These are phyloP conservation scores for Bufo bufo DNA, from an alignment of 2,113 vertebrate species.

Conservation along the genomic window DNA sequence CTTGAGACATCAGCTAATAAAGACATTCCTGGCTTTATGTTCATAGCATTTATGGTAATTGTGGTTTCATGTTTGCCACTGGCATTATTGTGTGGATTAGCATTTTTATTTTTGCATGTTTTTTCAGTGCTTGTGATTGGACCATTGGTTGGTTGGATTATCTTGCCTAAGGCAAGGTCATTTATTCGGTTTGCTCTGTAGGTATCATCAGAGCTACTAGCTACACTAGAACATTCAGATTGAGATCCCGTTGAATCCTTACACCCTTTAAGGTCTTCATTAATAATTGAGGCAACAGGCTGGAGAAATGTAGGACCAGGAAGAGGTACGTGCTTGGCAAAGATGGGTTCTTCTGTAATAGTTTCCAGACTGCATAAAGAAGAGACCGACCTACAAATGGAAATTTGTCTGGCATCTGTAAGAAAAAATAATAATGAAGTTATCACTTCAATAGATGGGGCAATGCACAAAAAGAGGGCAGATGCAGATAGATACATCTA, in stretches of 20 bases:
- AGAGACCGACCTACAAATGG: conserved; percentile 73
- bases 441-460: not conserved
- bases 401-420: conserved; percentile 73
- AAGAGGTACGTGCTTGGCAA: conserved; percentile 65
- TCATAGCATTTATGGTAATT: conserved; percentile 8
- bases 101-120: conserved; percentile 7
- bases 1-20: conserved; percentile 40
- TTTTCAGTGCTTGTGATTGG: conserved; percentile 25
- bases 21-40: conserved; percentile 30
- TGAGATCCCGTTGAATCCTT: not conserved
- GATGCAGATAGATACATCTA: not conserved
- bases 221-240: conserved; percentile 21
- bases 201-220: conserved; percentile 40
- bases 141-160: not conserved
- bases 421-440: not conserved
- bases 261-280: conserved; percentile 61
- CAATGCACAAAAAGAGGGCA: not conserved
- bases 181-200: not conserved
- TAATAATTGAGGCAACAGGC: conserved; percentile 26
- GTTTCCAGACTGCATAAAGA: conserved; percentile 79
- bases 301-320: conserved; percentile 58
- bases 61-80: conserved; percentile 1
- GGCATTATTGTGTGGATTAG: conserved; percentile 2
- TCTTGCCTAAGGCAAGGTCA: conserved; percentile 54
- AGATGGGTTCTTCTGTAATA: conserved; percentile 77